Evolutionary conservation across 1,140 invertebrate genomes (phyloP).

Genomic region (Ceratosolen solmsi): DNA sequence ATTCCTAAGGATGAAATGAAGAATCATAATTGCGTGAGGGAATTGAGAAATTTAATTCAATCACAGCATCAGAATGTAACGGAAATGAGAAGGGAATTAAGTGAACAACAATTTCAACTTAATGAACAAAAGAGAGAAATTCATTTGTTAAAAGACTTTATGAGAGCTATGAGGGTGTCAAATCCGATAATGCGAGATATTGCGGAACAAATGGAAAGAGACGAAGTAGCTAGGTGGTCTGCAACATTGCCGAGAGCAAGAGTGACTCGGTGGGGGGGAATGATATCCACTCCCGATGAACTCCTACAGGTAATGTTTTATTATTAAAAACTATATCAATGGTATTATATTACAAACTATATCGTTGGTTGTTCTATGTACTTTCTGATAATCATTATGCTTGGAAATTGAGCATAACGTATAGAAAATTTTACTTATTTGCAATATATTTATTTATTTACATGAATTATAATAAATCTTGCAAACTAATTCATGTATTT

Average conservation of each 20-base stretch:
- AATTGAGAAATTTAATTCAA: conserved; percentile 87
- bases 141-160: conserved; percentile 91
- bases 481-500: too few species aligned
- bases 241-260: conserved; percentile 86
- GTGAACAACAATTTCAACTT: conserved; percentile 89
- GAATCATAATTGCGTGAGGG: conserved; percentile 94
- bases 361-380: background rate
- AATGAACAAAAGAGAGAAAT: conserved; percentile 92
- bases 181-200: conserved; percentile 92
- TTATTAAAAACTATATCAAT: background rate
- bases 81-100: conserved; percentile 88
- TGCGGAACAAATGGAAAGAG: conserved; percentile 92
- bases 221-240: conserved; percentile 94
- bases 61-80: conserved; percentile 89
- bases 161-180: conserved; percentile 90
- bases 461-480: too few species aligned
- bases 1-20: conserved; percentile 96
- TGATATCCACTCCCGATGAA: conserved; percentile 97
- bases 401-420: background rate
- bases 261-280: conserved; percentile 96
- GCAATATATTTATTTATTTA: too few species aligned
- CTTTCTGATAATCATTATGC: background rate
- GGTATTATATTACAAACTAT: background rate
- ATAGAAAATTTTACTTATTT: too few species aligned
- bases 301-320: conserved; percentile 82